A percentile compares a stretch with the other conserved stretches of the same genome.
Evolutionary conservation across 2,888 invertebrate genomes (phyloP).

Genomic region (Barypeithes pellucidus): DNA sequence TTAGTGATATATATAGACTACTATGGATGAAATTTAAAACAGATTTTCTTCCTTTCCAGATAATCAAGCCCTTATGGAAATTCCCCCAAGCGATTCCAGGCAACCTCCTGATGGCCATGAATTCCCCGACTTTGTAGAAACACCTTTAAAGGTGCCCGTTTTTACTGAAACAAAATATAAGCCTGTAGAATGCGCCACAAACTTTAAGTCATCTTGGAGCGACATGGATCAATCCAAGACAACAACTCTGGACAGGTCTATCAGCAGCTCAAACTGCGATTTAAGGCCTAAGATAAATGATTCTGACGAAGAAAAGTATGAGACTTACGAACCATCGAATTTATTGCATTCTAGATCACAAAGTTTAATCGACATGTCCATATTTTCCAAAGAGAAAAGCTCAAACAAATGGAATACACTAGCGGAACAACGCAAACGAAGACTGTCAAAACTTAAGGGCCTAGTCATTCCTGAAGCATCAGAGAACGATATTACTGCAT

Average conservation of each 20-base stretch:
- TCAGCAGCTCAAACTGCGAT: conserved; percentile 61
- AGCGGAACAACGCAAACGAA: conserved; percentile 86
- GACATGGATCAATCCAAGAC: conserved; percentile 36
- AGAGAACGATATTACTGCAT: conserved; percentile 69
- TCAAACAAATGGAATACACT: conserved; percentile 78
- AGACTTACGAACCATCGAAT: conserved; percentile 56
- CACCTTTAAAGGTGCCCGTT: conserved; percentile 56
- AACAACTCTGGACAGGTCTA: conserved; percentile 47
- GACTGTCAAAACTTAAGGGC: conserved; percentile 89
- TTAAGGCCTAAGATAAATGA: conserved; percentile 58
- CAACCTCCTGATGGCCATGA: conserved; percentile 89
- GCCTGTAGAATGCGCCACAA: conserved; percentile 30
- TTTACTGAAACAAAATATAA: conserved; percentile 42
- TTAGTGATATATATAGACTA: no score
- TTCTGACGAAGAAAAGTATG: conserved; percentile 53
- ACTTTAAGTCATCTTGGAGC: conserved; percentile 41
- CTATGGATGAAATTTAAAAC: background rate
- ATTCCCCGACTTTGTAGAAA: conserved; percentile 82
- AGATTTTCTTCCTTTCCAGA: conserved; percentile 59
- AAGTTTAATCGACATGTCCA: conserved; percentile 71
- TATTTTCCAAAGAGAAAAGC: conserved; percentile 61
- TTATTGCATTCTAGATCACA: conserved; percentile 71
- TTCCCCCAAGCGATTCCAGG: conserved; percentile 77
- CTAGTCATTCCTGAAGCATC: conserved; percentile 87
- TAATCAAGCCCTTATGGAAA: conserved; percentile 71